A percentile compares a stretch with the other conserved stretches of the same genome.
phyloP scores from a whole-genome alignment of 2,888 invertebrate species.

The Troilus luridus region DNA sequence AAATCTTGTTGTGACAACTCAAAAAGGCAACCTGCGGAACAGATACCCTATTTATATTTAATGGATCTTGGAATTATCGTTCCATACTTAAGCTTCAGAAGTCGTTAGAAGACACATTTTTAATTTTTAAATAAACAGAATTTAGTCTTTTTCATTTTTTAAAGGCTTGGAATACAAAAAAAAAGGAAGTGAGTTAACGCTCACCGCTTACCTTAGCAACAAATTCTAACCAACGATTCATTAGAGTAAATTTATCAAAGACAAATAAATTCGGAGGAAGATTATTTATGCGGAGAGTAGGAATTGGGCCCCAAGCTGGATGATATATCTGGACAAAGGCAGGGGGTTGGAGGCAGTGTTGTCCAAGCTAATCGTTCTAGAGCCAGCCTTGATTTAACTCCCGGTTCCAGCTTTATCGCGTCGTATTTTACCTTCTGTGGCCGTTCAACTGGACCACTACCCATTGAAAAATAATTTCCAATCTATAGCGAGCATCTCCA shows the following conservation, averaged over 20 bases:
- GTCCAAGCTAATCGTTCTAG: neutral
- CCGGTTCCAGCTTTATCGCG: neutral
- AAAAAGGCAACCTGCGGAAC: too few relatives aligned
- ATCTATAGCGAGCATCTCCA: neutral
- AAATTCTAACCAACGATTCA: slow-evolving; percentile 13
- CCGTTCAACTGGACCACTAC: neutral
- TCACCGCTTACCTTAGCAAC: neutral
- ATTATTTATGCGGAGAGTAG: neutral
- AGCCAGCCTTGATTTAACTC: neutral
- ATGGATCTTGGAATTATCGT: too few relatives aligned
- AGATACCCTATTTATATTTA: too few relatives aligned
- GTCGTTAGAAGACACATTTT: too few relatives aligned
- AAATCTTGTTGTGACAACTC: too few relatives aligned
- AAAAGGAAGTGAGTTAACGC: neutral
- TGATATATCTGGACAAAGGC: neutral
- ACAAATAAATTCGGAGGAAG: neutral
- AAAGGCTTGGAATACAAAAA: neutral
- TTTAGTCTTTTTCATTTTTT: too few relatives aligned
- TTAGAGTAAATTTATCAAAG: neutral
- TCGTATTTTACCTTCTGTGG: neutral
- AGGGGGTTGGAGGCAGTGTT: neutral
- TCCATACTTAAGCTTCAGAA: too few relatives aligned
- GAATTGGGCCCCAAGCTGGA: neutral
- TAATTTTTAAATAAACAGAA: too few relatives aligned
- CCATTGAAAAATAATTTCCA: neutral